A percentile compares a stretch with the other conserved stretches of the same genome.
These are phyloP conservation scores for Pantala flavescens DNA, from an alignment of 1,140 invertebrate species.

Conservation along the genomic window DNA sequence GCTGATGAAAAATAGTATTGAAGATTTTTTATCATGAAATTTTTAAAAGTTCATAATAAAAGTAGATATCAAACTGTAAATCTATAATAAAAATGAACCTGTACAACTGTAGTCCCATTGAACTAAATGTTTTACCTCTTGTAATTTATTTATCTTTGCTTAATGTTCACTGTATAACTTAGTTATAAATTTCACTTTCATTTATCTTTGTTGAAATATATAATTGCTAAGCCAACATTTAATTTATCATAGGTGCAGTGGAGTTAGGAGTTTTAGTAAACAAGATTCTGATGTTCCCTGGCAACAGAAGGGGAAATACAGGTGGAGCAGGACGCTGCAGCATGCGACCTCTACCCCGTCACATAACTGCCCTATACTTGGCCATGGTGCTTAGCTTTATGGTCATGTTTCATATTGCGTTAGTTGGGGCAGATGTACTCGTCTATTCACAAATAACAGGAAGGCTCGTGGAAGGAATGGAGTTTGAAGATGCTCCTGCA, in stretches of 20 bases:
- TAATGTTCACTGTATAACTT: too few species aligned
- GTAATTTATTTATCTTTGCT: too few species aligned
- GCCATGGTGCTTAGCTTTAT: slow-evolving; percentile 24
- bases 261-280: background rate
- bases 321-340: background rate
- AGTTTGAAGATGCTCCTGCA: slow-evolving; percentile 57
- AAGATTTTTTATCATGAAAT: too few species aligned
- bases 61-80: too few species aligned
- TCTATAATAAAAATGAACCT: too few species aligned
- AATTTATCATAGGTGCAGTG: background rate
- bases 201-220: too few species aligned
- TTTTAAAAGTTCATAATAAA: too few species aligned
- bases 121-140: too few species aligned
- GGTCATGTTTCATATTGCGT: slow-evolving; percentile 25
- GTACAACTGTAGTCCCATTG: too few species aligned
- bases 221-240: too few species aligned
- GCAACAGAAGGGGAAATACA: background rate
- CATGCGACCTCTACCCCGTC: slow-evolving; percentile 18
- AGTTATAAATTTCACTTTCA: too few species aligned
- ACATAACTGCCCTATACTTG: slow-evolving; percentile 23
- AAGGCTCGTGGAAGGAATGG: slow-evolving; percentile 35
- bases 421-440: slow-evolving; percentile 37
- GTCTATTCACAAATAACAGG: slow-evolving; percentile 41
- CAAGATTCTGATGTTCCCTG: background rate
- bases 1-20: too few species aligned